phyloP scores from a whole-genome alignment of 2,888 invertebrate genomes.

The Pollenia labialis region DNA sequence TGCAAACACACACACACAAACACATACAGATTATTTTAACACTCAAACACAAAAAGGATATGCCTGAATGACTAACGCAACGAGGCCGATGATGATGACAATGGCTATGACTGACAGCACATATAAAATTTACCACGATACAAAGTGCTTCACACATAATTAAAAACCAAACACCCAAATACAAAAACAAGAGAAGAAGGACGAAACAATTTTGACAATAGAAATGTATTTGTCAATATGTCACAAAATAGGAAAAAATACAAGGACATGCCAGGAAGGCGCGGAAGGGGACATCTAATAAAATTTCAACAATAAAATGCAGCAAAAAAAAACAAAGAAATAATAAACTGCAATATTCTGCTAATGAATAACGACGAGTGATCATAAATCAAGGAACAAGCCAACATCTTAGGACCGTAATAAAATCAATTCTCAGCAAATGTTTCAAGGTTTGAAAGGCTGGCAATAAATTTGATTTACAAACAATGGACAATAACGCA shows the following conservation, averaged over 20 bases:
- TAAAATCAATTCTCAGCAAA: constrained; percentile 48
- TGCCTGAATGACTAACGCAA: constrained; percentile 51
- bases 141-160: constrained; percentile 73
- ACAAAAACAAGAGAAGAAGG: constrained; percentile 62
- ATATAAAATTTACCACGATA: constrained; percentile 69
- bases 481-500: constrained; percentile 26
- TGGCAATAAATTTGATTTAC: constrained; percentile 35
- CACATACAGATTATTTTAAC: background rate
- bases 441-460: constrained; percentile 63
- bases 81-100: constrained; percentile 65
- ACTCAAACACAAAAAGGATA: constrained; percentile 75
- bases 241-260: constrained; percentile 71
- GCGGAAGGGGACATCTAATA: constrained; percentile 55
- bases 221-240: constrained; percentile 81
- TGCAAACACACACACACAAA: constrained; percentile 34
- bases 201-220: constrained; percentile 78
- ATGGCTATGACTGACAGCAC: constrained; percentile 72
- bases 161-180: constrained; percentile 66
- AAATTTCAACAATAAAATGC: constrained; percentile 58
- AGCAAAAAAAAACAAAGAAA: constrained; percentile 49
- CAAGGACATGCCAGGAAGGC: constrained; percentile 58
- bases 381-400: constrained; percentile 79
- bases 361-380: constrained; percentile 76
- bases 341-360: constrained; percentile 53
- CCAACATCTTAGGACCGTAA: constrained; percentile 40